Evolutionary conservation across 2,888 invertebrate species (phyloP).

Genomic region (Alviniconcha strummeri): DNA sequence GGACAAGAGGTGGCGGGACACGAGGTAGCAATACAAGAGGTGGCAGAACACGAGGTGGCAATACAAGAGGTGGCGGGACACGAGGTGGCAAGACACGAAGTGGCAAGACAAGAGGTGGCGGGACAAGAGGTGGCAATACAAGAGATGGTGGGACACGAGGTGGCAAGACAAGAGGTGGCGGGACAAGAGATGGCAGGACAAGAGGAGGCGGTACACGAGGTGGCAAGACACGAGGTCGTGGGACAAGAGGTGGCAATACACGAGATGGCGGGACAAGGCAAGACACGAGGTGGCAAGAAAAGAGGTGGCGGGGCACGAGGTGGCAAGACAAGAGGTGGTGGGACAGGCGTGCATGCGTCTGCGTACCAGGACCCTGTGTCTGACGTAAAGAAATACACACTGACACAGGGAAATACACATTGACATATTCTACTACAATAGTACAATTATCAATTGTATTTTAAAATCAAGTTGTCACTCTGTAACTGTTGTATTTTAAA

Average conservation of each 20-base stretch:
- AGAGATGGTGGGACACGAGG: no score
- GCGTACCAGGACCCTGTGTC: no score
- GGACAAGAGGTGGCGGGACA: no score
- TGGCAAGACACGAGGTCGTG: no score
- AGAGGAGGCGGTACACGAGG: no score
- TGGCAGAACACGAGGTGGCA: neutral
- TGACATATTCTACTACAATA: no score
- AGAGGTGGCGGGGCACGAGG: neutral
- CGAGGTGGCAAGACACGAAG: neutral
- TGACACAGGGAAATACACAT: no score
- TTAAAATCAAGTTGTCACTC: no score
- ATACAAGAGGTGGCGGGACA: neutral
- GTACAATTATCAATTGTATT: no score
- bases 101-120: neutral
- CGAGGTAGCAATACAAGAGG: neutral
- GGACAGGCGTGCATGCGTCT: neutral
- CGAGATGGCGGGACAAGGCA: neutral
- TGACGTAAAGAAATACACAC: no score
- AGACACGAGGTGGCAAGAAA: neutral
- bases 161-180: neutral
- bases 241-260: no score
- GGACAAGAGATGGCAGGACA: neutral
- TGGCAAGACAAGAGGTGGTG: neutral
- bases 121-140: neutral
- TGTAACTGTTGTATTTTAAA: no score